Percentiles rank a stretch among this genome's conserved stretches.
Evolutionary conservation across 2,113 vertebrate genomes (phyloP).

Genomic region (Cyprinodon tularosa): DNA sequence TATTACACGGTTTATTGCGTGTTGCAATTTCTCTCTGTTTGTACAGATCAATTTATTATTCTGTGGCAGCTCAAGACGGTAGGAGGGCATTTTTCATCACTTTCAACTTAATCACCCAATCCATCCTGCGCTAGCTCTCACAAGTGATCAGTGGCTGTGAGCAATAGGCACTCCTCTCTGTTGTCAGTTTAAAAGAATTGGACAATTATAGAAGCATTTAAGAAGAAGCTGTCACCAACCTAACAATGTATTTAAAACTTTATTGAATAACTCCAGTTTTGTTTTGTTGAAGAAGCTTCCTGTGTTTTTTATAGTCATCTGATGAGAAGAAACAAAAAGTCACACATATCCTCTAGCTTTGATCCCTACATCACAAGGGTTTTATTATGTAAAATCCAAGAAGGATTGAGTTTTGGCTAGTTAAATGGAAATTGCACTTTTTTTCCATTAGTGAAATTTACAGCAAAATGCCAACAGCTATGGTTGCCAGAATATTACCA

Average conservation of each 20-base stretch:
- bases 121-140: constrained; percentile 12
- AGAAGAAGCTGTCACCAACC: neutral
- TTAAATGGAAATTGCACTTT: no score
- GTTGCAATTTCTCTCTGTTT: neutral
- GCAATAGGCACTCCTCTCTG: constrained; percentile 13
- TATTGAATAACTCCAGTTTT: neutral
- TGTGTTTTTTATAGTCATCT: neutral
- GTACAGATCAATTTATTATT: constrained; percentile 33
- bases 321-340: no score
- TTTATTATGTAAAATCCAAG: neutral
- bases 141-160: constrained; percentile 5
- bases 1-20: constrained; percentile 13
- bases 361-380: no score
- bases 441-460: no score
- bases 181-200: constrained; percentile 19
- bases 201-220: neutral
- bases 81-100: constrained; percentile 20
- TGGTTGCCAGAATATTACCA: no score
- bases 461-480: no score
- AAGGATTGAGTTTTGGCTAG: no score
- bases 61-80: constrained; percentile 2
- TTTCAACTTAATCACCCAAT: constrained; percentile 11
- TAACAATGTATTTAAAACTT: neutral
- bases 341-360: no score
- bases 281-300: neutral